phyloP scores from a whole-genome alignment of 2,113 vertebrate genomes.

The Gallinago media region DNA sequence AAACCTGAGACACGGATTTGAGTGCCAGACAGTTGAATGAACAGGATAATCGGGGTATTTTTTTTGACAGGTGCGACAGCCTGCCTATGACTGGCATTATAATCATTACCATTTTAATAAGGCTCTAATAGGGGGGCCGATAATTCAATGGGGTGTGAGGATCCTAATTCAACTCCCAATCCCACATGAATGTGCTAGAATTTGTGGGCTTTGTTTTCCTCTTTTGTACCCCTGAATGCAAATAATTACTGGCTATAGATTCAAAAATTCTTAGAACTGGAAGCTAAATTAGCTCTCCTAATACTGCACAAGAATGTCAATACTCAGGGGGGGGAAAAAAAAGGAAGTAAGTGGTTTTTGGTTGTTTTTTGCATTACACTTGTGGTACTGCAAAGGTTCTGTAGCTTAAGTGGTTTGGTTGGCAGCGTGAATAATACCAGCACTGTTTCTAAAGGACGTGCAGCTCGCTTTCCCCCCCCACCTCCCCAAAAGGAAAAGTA shows the following conservation, averaged over 20 bases:
- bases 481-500: constrained; percentile 48
- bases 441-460: constrained; percentile 68
- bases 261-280: constrained; percentile 87
- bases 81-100: constrained; percentile 83
- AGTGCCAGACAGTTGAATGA: constrained; percentile 84
- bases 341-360: constrained; percentile 81
- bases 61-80: constrained; percentile 85
- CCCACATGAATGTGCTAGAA: constrained; percentile 88
- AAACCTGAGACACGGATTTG: constrained; percentile 81
- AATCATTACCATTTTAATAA: constrained; percentile 89
- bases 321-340: constrained; percentile 72
- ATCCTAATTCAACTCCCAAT: constrained; percentile 86
- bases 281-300: constrained; percentile 87
- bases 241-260: constrained; percentile 90
- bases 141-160: constrained; percentile 87
- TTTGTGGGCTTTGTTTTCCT: constrained; percentile 86
- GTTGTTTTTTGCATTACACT: constrained; percentile 75
- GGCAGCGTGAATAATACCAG: constrained; percentile 78
- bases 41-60: constrained; percentile 83
- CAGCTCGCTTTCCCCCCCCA: neutral
- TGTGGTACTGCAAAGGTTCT: constrained; percentile 79
- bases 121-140: constrained; percentile 85
- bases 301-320: constrained; percentile 87
- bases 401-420: constrained; percentile 82
- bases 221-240: constrained; percentile 87